Evolutionary conservation across 2,888 invertebrate genomes (phyloP).

Genomic region (Protophormia terraenovae): DNA sequence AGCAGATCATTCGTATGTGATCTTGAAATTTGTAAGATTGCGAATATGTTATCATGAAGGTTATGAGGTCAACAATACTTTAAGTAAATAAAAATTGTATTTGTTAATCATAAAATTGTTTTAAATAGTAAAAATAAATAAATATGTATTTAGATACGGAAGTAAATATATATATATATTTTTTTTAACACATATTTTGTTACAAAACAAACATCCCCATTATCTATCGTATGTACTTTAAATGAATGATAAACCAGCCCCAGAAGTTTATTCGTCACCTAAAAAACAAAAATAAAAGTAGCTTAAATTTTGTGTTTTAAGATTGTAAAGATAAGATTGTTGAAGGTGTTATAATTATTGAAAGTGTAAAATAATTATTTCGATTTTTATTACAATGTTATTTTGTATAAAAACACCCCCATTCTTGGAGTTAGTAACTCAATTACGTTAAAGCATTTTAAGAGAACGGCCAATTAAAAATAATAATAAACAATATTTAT

Average conservation of each 20-base stretch:
- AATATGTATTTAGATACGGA: conserved; percentile 44
- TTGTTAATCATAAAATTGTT: not conserved
- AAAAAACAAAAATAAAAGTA: not conserved
- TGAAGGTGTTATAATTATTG: conserved; percentile 2
- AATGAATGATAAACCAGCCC: not conserved
- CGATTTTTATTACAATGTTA: not conserved
- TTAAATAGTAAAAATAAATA: not conserved
- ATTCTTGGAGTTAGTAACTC: not conserved
- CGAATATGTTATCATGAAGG: conserved; percentile 22
- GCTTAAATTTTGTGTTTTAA: not conserved
- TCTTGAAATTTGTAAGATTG: not conserved
- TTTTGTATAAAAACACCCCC: not conserved
- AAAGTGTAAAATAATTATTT: not conserved
- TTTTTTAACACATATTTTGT: not conserved
- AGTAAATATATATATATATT: not conserved
- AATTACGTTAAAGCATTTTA: conserved; percentile 19
- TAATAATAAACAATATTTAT: not conserved
- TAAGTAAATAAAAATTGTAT: not conserved
- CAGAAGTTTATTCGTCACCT: not conserved
- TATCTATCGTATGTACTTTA: no score
- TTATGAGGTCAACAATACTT: conserved; percentile 6
- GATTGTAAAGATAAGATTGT: conserved; percentile 47
- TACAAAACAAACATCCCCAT: not conserved
- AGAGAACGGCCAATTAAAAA: not conserved
- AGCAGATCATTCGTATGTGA: no score